Conservation (phyloP, 2,797 vertebrate species). For the Fistularia tabacaria region DNA sequence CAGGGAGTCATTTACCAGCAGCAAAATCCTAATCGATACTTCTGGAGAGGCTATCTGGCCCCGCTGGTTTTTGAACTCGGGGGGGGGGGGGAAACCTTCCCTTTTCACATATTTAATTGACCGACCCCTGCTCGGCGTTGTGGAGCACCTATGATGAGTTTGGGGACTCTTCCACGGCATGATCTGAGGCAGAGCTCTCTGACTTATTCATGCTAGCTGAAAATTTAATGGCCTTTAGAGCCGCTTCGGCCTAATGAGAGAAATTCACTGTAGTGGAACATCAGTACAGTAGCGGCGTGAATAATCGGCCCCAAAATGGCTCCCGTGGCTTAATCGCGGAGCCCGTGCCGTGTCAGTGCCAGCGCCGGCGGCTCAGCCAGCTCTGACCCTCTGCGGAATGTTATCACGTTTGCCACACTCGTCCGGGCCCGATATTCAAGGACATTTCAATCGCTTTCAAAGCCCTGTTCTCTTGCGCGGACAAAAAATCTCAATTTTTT, state of each 20-base stretch:
- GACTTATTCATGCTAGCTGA: slow-evolving; percentile 76
- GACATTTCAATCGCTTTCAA: slow-evolving; percentile 53
- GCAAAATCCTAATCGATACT: slow-evolving; percentile 78
- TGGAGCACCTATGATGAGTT: slow-evolving; percentile 58
- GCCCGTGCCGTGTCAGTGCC: slow-evolving; percentile 46
- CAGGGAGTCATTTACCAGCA: slow-evolving; percentile 74
- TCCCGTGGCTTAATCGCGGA: slow-evolving; percentile 53
- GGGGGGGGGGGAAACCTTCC: slow-evolving; percentile 32
- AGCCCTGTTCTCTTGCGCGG: slow-evolving; percentile 44
- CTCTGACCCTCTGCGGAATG: slow-evolving; percentile 60
- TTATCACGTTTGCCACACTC: slow-evolving; percentile 70
- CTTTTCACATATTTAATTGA: slow-evolving; percentile 61
- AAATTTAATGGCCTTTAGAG: slow-evolving; percentile 73
- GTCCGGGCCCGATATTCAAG: slow-evolving; percentile 60
- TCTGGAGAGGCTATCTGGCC: slow-evolving; percentile 59
- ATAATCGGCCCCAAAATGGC: slow-evolving; percentile 69
- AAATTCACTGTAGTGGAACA: slow-evolving; percentile 64
- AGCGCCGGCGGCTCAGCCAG: slow-evolving; percentile 43
- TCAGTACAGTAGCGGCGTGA: slow-evolving; percentile 62
- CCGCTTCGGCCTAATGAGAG: slow-evolving; percentile 71
- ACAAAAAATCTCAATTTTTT: slow-evolving; percentile 44
- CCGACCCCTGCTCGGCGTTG: slow-evolving; percentile 36
- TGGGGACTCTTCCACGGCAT: slow-evolving; percentile 53
- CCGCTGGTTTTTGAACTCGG: slow-evolving; percentile 60
- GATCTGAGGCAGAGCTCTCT: slow-evolving; percentile 66